Evolutionary conservation across 2,797 vertebrate genomes (phyloP).

Genomic region (Silurus lanzhouensis): DNA sequence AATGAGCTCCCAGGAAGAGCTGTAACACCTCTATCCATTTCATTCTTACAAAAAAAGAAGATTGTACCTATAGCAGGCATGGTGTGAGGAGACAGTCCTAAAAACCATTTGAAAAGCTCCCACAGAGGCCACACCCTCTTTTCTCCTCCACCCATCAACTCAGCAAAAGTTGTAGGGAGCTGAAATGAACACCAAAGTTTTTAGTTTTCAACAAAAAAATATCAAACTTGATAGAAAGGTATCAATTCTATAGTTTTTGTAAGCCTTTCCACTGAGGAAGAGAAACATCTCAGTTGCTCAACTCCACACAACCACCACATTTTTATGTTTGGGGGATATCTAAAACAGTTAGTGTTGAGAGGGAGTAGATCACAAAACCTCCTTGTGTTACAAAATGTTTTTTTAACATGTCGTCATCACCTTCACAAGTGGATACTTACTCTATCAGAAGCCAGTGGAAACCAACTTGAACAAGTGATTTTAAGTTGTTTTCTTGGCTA

Average conservation of each 20-base stretch:
- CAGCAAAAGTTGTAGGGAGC: slow-evolving; percentile 70
- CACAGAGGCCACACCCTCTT: slow-evolving; percentile 79
- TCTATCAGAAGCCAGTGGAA: not conserved
- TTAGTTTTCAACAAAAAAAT: not conserved
- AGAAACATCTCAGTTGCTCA: not conserved
- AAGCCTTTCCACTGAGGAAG: not conserved
- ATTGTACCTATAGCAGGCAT: slow-evolving; percentile 83
- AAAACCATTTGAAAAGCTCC: slow-evolving; percentile 85
- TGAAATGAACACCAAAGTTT: slow-evolving; percentile 52
- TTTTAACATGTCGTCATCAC: not conserved
- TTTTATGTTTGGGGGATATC: not conserved
- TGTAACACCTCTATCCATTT: not conserved
- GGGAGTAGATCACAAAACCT: not conserved
- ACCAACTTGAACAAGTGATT: not conserved
- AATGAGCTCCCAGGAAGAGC: not conserved
- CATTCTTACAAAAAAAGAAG: not conserved
- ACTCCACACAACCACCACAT: not conserved
- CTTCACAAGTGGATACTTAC: not conserved
- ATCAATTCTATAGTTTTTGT: not conserved
- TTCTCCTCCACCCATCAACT: slow-evolving; percentile 78
- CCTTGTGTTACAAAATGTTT: not conserved
- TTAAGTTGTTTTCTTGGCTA: not conserved
- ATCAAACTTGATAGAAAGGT: not conserved
- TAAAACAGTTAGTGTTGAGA: not conserved
- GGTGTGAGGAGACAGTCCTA: slow-evolving; percentile 85